Conservation (phyloP, 2,113 vertebrate genomes). For the Tragelaphus strepsiceros region DNA sequence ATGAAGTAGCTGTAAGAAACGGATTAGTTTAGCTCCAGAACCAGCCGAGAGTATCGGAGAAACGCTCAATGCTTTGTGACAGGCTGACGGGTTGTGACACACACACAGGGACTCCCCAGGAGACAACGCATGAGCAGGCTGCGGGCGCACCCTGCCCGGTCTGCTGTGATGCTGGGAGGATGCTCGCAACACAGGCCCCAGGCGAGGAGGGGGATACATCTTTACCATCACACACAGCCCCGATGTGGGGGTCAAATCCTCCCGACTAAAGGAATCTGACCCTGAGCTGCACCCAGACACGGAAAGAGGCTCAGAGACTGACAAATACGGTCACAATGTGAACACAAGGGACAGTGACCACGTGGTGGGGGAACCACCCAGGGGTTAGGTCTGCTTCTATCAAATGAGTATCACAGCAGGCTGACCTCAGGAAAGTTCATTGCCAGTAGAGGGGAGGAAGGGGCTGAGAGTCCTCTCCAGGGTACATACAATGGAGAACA, state of each 20-base stretch:
- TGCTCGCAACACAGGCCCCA: background rate
- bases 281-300: background rate
- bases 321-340: background rate
- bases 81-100: background rate
- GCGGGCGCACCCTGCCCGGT: background rate
- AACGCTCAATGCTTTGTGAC: background rate
- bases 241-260: background rate
- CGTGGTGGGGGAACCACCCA: background rate
- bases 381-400: background rate
- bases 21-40: constrained; percentile 45
- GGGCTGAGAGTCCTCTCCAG: background rate
- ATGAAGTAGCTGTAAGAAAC: constrained; percentile 83
- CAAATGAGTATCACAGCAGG: background rate
- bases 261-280: background rate
- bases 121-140: background rate
- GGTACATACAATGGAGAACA: no score
- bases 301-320: background rate
- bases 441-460: background rate
- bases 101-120: background rate
- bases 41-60: background rate
- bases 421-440: background rate
- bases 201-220: background rate
- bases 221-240: background rate
- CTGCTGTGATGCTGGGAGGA: background rate
- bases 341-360: background rate